Evolutionary conservation across 1,140 invertebrate species (phyloP).

Genomic region (Semibalanus balanoides): DNA sequence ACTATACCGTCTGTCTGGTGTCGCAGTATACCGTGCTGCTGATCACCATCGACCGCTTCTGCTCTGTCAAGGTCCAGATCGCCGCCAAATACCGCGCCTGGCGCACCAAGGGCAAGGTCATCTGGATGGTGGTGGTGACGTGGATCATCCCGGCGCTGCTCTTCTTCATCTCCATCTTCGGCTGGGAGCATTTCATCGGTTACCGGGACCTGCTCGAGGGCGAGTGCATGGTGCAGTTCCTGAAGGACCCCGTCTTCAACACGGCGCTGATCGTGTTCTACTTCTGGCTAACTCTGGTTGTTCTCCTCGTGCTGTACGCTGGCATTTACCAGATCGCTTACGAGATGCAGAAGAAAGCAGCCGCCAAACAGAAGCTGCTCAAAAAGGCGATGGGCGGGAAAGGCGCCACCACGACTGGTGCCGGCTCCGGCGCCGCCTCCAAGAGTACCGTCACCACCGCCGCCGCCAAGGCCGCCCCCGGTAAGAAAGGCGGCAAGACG

Average conservation of each 20-base stretch:
- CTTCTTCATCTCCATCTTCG: conserved; percentile 97
- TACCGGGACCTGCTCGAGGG: conserved; percentile 69
- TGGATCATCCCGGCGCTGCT: conserved; percentile 94
- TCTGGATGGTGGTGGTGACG: conserved; percentile 65
- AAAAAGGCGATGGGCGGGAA: conserved; percentile 66
- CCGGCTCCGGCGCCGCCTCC: not conserved
- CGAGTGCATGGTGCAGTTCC: conserved; percentile 92
- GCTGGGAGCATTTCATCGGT: conserved; percentile 79
- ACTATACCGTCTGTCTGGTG: conserved; percentile 97
- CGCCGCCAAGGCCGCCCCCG: not conserved
- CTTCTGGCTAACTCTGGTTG: conserved; percentile 90
- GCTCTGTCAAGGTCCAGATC: conserved; percentile 98
- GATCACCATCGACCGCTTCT: conserved; percentile 97
- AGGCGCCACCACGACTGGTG: not conserved
- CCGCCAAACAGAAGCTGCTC: conserved; percentile 85
- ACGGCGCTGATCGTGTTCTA: conserved; percentile 95
- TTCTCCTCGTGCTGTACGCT: conserved; percentile 85
- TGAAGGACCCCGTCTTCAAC: conserved; percentile 95
- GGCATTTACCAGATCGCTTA: conserved; percentile 98
- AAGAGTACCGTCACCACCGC: not conserved
- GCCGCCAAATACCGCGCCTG: conserved; percentile 93
- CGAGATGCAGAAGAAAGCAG: conserved; percentile 94
- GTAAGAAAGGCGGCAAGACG: not conserved
- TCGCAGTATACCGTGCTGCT: conserved; percentile 98
- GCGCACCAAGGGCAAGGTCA: conserved; percentile 88